A percentile compares a stretch with the other conserved stretches of the same genome.
phyloP scores from a whole-genome alignment of 2,113 vertebrate species.

The Leucosticte australis region DNA sequence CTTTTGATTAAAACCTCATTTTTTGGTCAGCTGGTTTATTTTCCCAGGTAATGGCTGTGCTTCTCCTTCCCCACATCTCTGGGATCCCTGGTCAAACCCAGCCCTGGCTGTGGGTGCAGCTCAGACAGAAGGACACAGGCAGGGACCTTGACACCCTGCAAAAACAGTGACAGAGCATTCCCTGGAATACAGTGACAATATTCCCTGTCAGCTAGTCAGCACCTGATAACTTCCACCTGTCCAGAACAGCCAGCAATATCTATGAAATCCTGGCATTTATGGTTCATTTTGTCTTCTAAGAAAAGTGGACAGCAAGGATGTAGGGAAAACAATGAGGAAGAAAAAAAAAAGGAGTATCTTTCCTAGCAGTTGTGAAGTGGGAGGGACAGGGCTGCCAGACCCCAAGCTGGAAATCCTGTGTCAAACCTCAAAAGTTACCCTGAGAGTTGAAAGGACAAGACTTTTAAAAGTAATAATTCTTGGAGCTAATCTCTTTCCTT shows the following conservation, averaged over 20 bases:
- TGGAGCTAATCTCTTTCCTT: not conserved
- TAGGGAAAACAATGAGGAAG: not conserved
- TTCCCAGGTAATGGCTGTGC: not conserved
- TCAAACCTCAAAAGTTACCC: not conserved
- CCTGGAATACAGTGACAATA: not conserved
- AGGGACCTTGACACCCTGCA: not conserved
- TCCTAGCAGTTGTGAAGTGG: not conserved
- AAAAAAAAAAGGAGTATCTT: not conserved
- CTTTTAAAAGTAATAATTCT: not conserved
- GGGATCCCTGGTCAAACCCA: not conserved
- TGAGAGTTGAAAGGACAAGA: not conserved
- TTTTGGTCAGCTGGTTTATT: not conserved
- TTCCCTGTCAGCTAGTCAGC: not conserved
- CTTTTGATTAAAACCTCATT: conserved; percentile 7
- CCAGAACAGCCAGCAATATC: not conserved
- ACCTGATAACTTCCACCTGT: not conserved
- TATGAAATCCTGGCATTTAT: not conserved
- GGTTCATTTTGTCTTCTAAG: not conserved
- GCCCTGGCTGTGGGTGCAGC: not conserved
- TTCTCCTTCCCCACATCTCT: not conserved
- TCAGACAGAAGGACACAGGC: not conserved
- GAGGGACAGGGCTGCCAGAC: not conserved
- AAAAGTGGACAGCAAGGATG: not conserved
- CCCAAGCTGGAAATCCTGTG: not conserved
- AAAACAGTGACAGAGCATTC: not conserved